Conservation (phyloP, 2,113 vertebrate genomes). For the Elephantulus edwardii region DNA sequence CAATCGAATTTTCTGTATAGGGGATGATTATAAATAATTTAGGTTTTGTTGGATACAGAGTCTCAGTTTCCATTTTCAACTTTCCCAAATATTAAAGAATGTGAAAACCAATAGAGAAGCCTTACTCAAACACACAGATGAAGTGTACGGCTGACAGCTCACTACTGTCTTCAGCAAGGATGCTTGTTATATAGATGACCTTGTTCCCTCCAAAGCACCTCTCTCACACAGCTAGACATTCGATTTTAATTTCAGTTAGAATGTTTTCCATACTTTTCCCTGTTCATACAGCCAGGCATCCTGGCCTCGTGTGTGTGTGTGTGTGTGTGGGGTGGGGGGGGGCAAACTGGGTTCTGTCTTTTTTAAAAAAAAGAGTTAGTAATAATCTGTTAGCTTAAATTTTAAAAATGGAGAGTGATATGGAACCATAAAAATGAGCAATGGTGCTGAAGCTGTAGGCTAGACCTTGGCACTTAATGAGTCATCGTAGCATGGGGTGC, state of each 20-base stretch:
- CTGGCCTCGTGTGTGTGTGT: too few species aligned
- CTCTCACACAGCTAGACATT: background rate
- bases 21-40: background rate
- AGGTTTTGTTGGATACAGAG: background rate
- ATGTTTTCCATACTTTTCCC: background rate
- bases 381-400: background rate
- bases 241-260: background rate
- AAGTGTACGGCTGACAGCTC: background rate
- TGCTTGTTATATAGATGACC: background rate
- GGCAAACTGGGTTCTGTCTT: background rate
- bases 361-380: background rate
- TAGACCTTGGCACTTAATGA: too few species aligned
- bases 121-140: background rate
- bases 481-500: background rate
- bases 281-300: too few species aligned
- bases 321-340: too few species aligned
- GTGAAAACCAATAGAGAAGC: background rate
- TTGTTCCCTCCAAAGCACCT: background rate
- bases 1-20: too few species aligned
- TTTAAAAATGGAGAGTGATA: background rate
- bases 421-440: background rate
- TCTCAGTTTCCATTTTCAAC: background rate
- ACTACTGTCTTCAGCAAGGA: background rate
- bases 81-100: background rate
- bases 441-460: background rate